Base-by-base conservation (phyloP, 2,113 vertebrate species). In the Talpa occidentalis region DNA sequence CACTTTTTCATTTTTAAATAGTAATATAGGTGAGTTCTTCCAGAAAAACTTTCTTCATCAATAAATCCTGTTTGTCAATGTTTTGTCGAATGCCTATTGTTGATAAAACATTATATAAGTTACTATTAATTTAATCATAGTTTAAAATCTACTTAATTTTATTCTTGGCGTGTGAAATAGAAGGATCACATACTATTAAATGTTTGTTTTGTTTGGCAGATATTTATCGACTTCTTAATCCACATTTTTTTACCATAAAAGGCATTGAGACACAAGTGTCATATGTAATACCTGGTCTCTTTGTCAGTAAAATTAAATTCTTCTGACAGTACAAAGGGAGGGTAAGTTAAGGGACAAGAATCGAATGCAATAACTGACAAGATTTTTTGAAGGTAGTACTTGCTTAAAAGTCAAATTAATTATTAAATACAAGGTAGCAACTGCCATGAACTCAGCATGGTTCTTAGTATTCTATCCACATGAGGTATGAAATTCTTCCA, bases 31-130 rank as follows among this genome's bases (percentile, higher is more conserved):
- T 30, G 26, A 40, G 6, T 79, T 93, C 6, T 91, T 35, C n/a
- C n/a, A 79, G 59, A 66, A 93, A 52, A 90, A 47, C 11, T 70
- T 82, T 42, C 7, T 30, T 81, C 73, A 79, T 40, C 11, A 66
- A 72, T 7, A 88, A 35, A 92, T 92, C 24, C 35, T 89, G 59
- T 95, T 92, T 90, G 40, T 16, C 80, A 54, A 81, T 85, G 42
- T 76, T 80, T 93, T 72, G 6, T 21, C 77, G 24, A 14, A 59
- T 81, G 32, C 83, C 70, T 90, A 14, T 89, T 80, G n/a, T 40
- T 70, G 54, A 81, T 37, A 77, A 62, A 49, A 60, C 7, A 24
- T 94, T 88, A n/a, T 86, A 12, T 60, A 67, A n/a, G 12, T 28
- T 72, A 87, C 88, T 8, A 59, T 83, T 66, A 77, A 32, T 74